Conservation (phyloP, 2,888 invertebrate species). For the Buathra laborator region DNA sequence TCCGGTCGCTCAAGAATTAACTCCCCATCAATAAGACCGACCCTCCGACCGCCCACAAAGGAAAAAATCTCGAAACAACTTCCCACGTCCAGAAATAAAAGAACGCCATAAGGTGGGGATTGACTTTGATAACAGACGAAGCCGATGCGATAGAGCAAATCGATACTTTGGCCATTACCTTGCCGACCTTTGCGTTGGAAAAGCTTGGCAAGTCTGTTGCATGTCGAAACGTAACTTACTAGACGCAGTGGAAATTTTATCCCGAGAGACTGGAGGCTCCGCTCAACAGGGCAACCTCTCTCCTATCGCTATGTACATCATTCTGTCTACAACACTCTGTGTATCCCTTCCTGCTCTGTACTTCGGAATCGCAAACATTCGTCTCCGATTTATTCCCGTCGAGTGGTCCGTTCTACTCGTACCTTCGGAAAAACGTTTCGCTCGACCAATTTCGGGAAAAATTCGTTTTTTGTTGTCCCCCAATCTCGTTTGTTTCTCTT, state of each 20-base stretch:
- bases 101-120: conserved; percentile 68
- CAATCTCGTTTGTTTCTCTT: conserved; percentile 11
- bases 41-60: conserved; percentile 7
- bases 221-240: neutral
- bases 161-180: neutral
- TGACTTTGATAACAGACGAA: neutral
- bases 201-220: conserved; percentile 19
- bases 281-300: conserved; percentile 35
- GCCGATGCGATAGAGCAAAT: conserved; percentile 14
- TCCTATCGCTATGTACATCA: conserved; percentile 34
- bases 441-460: conserved; percentile 35
- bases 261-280: conserved; percentile 33
- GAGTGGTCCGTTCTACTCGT: conserved; percentile 54
- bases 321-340: conserved; percentile 13
- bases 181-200: neutral
- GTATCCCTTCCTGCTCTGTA: neutral
- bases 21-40: conserved; percentile 22
- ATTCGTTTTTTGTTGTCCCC: neutral
- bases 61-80: conserved; percentile 66
- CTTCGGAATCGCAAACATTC: conserved; percentile 60
- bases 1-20: conserved; percentile 56
- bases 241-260: conserved; percentile 8
- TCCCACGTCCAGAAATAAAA: conserved; percentile 72
- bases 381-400: conserved; percentile 64
- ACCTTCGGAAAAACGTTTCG: conserved; percentile 46